Evolutionary conservation across 2,888 invertebrate species (phyloP).

Genomic region (Sturmia bella): DNA sequence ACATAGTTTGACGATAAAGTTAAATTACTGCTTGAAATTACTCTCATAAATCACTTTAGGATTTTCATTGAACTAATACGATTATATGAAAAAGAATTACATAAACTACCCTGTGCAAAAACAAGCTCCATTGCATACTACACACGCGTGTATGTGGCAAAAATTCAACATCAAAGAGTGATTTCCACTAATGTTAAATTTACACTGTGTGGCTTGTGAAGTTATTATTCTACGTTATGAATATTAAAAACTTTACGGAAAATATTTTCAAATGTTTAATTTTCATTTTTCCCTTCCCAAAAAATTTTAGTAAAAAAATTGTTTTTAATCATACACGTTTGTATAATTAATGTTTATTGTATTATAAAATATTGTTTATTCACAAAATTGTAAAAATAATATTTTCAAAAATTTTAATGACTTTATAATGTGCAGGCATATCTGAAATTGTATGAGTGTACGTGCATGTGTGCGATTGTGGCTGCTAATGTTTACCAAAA

Average conservation of each 20-base stretch:
- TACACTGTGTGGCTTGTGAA: neutral
- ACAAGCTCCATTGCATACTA: no score
- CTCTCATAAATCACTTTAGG: no score
- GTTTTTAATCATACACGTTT: constrained; percentile 27
- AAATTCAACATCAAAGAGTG: constrained; percentile 20
- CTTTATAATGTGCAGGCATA: constrained; percentile 41
- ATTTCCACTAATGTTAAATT: neutral
- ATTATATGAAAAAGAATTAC: no score
- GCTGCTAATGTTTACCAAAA: no score
- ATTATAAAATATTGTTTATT: constrained; percentile 65
- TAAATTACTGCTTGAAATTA: no score
- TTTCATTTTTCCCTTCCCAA: neutral
- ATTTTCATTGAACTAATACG: no score
- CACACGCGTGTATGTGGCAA: constrained; percentile 1
- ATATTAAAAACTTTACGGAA: constrained; percentile 40
- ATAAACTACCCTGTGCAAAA: no score
- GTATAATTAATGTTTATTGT: constrained; percentile 48
- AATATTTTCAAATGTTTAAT: constrained; percentile 30
- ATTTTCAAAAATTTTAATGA: constrained; percentile 61
- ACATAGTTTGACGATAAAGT: no score
- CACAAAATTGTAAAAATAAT: constrained; percentile 62
- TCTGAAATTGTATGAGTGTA: neutral
- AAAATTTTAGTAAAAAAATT: constrained; percentile 8
- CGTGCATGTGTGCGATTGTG: neutral
- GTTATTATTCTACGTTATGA: constrained; percentile 21